These are phyloP conservation scores for Aleadryas rufinucha DNA, from an alignment of 2,113 vertebrate genomes.

Conservation along the genomic window DNA sequence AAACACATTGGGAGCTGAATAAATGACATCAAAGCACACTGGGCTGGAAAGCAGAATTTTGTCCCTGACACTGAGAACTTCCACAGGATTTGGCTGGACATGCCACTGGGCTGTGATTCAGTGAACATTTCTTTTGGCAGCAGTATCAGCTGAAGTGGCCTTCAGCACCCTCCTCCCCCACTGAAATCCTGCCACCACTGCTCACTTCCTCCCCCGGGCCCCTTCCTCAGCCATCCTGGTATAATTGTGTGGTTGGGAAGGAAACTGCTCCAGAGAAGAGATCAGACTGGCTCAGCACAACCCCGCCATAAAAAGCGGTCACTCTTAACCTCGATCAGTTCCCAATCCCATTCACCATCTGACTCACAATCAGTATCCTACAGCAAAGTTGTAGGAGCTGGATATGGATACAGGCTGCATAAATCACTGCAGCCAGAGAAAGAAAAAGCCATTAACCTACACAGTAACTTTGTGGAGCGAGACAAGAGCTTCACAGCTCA, in stretches of 20 bases:
- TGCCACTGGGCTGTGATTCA: neutral
- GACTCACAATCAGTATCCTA: neutral
- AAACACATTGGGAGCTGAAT: neutral
- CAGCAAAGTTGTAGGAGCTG: neutral
- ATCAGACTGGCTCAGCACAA: neutral
- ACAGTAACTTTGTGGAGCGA: neutral
- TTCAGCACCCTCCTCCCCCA: neutral
- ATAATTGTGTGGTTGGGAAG: neutral
- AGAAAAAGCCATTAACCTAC: neutral
- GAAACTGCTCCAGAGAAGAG: neutral
- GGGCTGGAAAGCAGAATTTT: neutral
- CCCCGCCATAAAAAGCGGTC: neutral
- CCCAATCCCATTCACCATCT: neutral
- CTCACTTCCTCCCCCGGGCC: neutral
- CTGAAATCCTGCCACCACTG: neutral
- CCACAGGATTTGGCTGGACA: neutral
- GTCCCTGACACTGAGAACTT: neutral
- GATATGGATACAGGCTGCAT: neutral
- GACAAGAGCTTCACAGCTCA: neutral
- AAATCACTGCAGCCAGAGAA: neutral
- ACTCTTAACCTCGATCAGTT: neutral
- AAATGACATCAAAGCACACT: neutral
- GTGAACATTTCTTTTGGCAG: conserved; percentile 21
- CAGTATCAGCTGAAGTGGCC: neutral
- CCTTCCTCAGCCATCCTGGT: neutral